phyloP scores from a whole-genome alignment of 2,113 vertebrate species.

The Microtus richardsoni region DNA sequence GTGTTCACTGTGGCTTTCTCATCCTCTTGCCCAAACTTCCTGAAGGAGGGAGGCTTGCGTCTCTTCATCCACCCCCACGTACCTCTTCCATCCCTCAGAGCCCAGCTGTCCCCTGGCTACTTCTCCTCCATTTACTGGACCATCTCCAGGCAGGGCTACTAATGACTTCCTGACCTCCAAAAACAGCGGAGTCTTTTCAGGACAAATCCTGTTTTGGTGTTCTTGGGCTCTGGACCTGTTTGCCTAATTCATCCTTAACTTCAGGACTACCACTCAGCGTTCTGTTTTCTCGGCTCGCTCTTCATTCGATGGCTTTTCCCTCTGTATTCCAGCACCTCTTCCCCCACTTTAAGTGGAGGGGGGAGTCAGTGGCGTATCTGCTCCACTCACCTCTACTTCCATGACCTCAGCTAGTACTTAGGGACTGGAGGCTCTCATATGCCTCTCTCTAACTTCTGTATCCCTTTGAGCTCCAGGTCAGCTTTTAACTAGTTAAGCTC shows the following conservation, averaged over 20 bases:
- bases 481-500: not conserved
- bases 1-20: not conserved
- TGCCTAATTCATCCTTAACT: not conserved
- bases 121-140: conserved; percentile 1
- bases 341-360: not conserved
- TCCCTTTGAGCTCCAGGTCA: not conserved
- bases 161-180: conserved; percentile 62
- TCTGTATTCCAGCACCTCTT: not conserved
- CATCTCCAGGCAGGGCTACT: conserved; percentile 1
- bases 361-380: not conserved
- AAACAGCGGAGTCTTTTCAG: conserved; percentile 54
- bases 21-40: not conserved
- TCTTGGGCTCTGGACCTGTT: conserved; percentile 3
- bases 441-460: not conserved
- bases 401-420: not conserved
- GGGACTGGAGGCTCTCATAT: not conserved
- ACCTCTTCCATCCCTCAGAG: not conserved
- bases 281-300: not conserved
- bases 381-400: not conserved
- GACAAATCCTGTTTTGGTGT: conserved; percentile 33
- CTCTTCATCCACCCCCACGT: not conserved
- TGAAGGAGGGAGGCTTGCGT: not conserved
- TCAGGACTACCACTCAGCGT: not conserved
- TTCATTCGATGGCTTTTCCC: not conserved
- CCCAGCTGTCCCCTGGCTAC: not conserved